phyloP scores from a whole-genome alignment of 2,797 vertebrate species.

The Tangara arthus region DNA sequence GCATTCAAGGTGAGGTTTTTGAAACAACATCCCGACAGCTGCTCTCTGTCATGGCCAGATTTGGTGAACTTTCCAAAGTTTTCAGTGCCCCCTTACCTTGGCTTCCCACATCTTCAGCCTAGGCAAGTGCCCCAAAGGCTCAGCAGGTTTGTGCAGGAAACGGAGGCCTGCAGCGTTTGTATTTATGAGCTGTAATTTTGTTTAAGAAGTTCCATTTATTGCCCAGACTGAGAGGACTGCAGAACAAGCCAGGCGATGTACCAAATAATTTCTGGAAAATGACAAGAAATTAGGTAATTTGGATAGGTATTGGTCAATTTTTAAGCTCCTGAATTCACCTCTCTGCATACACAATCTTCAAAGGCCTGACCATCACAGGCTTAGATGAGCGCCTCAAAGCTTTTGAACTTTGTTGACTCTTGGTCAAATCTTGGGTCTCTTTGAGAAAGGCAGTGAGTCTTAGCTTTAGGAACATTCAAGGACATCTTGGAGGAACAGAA shows the following conservation, averaged over 20 bases:
- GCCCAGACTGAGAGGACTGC: not conserved
- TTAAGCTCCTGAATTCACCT: not conserved
- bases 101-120: not conserved
- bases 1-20: not conserved
- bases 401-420: not conserved
- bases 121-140: not conserved
- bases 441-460: not conserved
- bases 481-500: not conserved
- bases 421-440: not conserved
- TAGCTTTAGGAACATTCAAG: not conserved
- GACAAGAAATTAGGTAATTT: not conserved
- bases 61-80: not conserved
- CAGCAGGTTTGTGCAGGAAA: not conserved
- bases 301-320: not conserved
- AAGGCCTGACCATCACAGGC: not conserved
- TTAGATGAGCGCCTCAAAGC: not conserved
- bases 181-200: not conserved
- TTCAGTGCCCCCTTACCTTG: not conserved
- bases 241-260: not conserved
- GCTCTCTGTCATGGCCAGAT: fast-evolving
- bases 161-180: fast-evolving
- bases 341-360: not conserved
- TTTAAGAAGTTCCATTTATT: not conserved
- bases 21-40: not conserved
- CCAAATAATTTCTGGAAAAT: not conserved